Evolutionary conservation across 2,797 vertebrate species (phyloP).

Genomic region (Scyliorhinus canicula): DNA sequence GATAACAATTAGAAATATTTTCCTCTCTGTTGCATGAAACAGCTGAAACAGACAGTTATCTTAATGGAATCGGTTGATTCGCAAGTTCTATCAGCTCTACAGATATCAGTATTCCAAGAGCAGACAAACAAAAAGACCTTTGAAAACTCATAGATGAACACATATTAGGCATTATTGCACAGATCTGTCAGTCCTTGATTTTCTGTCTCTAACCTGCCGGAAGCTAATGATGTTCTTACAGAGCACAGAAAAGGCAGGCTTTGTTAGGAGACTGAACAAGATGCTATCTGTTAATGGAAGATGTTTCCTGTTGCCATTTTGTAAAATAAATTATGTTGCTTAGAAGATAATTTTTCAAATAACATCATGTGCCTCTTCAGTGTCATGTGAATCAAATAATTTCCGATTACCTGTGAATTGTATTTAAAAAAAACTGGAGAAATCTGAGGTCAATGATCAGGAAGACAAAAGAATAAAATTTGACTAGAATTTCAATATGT

Average conservation of each 20-base stretch:
- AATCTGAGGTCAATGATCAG: no score
- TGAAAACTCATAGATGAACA: not conserved
- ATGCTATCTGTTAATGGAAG: not conserved
- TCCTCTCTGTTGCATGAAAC: not conserved
- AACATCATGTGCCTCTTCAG: not conserved
- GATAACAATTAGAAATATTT: conserved; percentile 21
- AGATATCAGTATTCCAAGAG: conserved; percentile 9
- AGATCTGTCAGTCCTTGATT: not conserved
- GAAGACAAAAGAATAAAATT: not conserved
- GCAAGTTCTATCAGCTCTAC: not conserved
- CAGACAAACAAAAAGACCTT: not conserved
- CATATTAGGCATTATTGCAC: not conserved
- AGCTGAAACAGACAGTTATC: not conserved
- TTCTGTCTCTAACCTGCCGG: conserved; percentile 13
- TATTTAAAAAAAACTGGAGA: not conserved
- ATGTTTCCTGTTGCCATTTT: not conserved
- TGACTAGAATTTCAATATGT: no score
- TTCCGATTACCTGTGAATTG: not conserved
- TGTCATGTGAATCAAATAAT: not conserved
- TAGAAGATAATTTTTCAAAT: not conserved
- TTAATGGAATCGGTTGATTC: conserved; percentile 36
- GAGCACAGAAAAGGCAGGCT: not conserved
- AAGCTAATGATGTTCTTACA: conserved; percentile 18
- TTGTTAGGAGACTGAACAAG: not conserved
- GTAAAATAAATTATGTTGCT: not conserved